These are phyloP conservation scores for Cremastinae sp. DNA, from an alignment of 2,888 invertebrate genomes.

Conservation along the genomic window DNA sequence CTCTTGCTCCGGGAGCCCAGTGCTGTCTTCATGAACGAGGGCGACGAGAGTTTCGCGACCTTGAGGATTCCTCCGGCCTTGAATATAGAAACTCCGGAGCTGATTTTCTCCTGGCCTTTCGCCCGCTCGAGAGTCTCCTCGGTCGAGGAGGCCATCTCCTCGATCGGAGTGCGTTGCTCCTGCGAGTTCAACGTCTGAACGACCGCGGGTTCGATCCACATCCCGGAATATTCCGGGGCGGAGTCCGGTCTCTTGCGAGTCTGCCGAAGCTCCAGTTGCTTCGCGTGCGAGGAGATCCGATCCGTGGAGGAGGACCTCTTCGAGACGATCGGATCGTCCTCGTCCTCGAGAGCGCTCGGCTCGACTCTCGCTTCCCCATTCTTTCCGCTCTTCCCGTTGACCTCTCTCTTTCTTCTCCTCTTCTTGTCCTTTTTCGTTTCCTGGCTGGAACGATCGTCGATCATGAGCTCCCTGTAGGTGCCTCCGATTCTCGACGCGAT, in stretches of 20 bases:
- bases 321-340: neutral
- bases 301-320: slow-evolving; percentile 70
- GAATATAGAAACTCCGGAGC: slow-evolving; percentile 18
- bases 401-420: slow-evolving; percentile 81
- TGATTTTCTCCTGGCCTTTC: slow-evolving; percentile 38
- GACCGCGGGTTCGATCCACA: slow-evolving; percentile 57
- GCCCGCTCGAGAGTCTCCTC: slow-evolving; percentile 4
- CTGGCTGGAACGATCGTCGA: slow-evolving; percentile 81
- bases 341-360: slow-evolving; percentile 53
- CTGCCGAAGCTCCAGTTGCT: slow-evolving; percentile 51
- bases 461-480: slow-evolving; percentile 83
- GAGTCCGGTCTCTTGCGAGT: slow-evolving; percentile 67
- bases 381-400: slow-evolving; percentile 54
- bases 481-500: slow-evolving; percentile 81
- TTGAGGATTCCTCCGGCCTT: slow-evolving; percentile 65
- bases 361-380: slow-evolving; percentile 61
- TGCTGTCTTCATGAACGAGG: slow-evolving; percentile 81
- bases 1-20: slow-evolving; percentile 78
- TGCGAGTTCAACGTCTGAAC: neutral
- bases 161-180: slow-evolving; percentile 39
- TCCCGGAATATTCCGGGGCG: slow-evolving; percentile 65
- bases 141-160: neutral
- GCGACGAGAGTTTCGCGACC: slow-evolving; percentile 70
- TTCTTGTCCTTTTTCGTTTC: slow-evolving; percentile 79
- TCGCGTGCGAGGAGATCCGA: slow-evolving; percentile 57